Conservation (phyloP, 1,140 invertebrate species). For the Macrotrachela quadricornifera region DNA sequence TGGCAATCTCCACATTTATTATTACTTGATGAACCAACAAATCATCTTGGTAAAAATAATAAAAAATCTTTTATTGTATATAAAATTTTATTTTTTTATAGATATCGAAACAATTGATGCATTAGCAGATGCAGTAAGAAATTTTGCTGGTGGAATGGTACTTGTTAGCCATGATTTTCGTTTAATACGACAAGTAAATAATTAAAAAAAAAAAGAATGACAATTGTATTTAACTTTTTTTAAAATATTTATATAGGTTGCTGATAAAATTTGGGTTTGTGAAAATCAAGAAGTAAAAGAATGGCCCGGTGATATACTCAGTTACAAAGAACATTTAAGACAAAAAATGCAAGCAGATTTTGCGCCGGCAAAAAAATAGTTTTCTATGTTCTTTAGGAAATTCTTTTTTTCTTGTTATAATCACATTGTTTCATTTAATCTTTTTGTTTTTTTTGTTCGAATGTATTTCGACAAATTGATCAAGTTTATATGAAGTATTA, state of each 20-base stretch:
- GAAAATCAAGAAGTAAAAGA: conserved; percentile 84
- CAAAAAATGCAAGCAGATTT: conserved; percentile 39
- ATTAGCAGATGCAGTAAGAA: conserved; percentile 83
- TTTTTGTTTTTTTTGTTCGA: too few species aligned
- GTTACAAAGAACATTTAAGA: conserved; percentile 83
- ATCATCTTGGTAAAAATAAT: conserved; percentile 57
- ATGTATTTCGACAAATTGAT: too few species aligned
- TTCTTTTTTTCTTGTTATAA: too few species aligned
- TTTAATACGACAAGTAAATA: conserved; percentile 74
- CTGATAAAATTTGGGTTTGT: conserved; percentile 96
- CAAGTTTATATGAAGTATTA: too few species aligned
- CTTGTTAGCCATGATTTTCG: conserved; percentile 92
- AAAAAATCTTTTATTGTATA: too few species aligned
- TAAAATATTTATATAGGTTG: conserved; percentile 57
- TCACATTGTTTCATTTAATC: too few species aligned
- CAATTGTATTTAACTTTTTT: neutral
- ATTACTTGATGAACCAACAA: conserved; percentile 87
- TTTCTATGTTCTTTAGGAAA: too few species aligned
- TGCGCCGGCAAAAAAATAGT: neutral
- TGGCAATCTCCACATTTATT: conserved; percentile 83
- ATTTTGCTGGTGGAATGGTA: conserved; percentile 92
- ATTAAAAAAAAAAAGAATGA: neutral
- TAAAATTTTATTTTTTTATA: neutral
- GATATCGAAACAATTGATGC: conserved; percentile 76
- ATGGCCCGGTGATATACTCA: conserved; percentile 81